Base-by-base conservation (phyloP, 2,797 vertebrate genomes). In the Hipposideros larvatus region DNA sequence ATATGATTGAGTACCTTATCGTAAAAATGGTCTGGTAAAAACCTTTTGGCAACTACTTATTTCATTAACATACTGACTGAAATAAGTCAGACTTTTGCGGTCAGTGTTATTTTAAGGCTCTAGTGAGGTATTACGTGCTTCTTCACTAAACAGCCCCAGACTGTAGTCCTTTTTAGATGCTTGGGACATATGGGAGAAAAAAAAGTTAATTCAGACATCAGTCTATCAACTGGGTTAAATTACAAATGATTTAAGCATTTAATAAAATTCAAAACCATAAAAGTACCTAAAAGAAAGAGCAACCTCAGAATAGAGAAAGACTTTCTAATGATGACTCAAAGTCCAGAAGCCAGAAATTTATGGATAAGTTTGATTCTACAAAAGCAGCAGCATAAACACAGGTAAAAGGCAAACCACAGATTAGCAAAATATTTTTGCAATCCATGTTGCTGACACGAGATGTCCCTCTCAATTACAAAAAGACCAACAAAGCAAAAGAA, bases 181-280 rank as follows among this genome's bases (percentile, higher is more conserved):
- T 48, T 88, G 68, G 53, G 73, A 61, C 24, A 71, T 18, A 46
- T 68, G 48, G 74, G 70, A 0, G 11, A 55, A 63, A 18, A 71
- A 70, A 59, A 55, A 15, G 41, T 63, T 41, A 46, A 74, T 43
- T 93, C 28, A 55, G 53, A 94, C 13, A 59, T 83, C 75, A 55
- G 8, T 63, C 16, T 53, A 82, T 79, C 34, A 46, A n/a, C 46
- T 26, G 87, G 43, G 22, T 88, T 71, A 86, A n/a, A 90, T 86
- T 94, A 46, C 66, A 91, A 92, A 8, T 31, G 59, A 79, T 34
- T 34, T 71, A 80, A 85, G 31, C 91, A 83, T 51, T 89, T 71
- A 79, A 55, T 87, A 74, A 86, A 75, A 53, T 79, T 37, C 68
- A 34, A 93, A 87, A 80, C 28, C 4, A 48, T 51, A 31, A 19